Evolutionary conservation across 2,113 vertebrate genomes (phyloP).

Genomic region (Taxidea taxus): DNA sequence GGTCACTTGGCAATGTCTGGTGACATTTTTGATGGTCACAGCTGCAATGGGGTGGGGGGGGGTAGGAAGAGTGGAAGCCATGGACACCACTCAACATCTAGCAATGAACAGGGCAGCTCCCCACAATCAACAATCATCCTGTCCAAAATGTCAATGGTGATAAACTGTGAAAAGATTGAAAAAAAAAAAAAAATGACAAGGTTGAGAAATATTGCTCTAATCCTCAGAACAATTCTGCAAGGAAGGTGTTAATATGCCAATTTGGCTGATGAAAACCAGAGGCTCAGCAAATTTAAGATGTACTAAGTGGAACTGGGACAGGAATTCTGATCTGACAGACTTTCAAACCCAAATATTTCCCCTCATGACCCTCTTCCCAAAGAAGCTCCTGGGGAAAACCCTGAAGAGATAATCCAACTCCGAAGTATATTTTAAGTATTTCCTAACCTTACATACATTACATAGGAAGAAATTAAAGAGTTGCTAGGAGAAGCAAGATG

Average conservation of each 20-base stretch:
- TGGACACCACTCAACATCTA: not conserved
- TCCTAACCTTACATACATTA: not conserved
- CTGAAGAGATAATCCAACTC: not conserved
- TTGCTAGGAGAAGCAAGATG: no score
- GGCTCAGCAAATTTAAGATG: not conserved
- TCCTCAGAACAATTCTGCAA: not conserved
- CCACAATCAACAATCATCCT: not conserved
- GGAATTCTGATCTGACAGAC: not conserved
- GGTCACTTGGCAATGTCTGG: not conserved
- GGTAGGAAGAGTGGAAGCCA: not conserved
- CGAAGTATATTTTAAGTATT: conserved; percentile 21
- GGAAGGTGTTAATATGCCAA: not conserved
- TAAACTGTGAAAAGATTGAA: not conserved
- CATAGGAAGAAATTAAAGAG: not conserved
- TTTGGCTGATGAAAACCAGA: not conserved
- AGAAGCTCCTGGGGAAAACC: not conserved
- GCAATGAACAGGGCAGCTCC: accelerated
- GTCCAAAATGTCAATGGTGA: not conserved
- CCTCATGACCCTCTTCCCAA: not conserved
- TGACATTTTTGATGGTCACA: not conserved
- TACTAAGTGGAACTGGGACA: not conserved
- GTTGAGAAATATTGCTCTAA: not conserved
- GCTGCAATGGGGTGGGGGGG: no score
- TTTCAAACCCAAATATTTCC: not conserved
- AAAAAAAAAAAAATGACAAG: not conserved